Base-by-base conservation (phyloP, 2,113 vertebrate species). In the Nothobranchius kuhntae region DNA sequence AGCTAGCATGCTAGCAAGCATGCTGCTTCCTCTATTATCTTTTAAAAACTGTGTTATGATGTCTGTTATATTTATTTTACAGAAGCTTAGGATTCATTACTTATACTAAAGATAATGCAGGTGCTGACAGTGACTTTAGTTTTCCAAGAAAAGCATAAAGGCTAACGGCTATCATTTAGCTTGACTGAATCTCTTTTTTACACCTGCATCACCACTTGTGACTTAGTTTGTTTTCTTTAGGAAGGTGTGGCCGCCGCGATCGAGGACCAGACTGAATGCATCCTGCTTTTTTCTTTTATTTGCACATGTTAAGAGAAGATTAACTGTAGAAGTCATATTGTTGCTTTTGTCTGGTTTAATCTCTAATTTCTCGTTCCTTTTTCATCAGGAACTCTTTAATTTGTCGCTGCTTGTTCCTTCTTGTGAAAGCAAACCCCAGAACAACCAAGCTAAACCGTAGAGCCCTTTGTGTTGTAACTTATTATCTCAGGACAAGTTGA, bases 361-460 rank as follows among this genome's bases (percentile, higher is more conserved):
- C 65, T 62, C 3, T 36, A 53, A 63, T 13, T 72, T 21, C 21
- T 21, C 21, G 61, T 78, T 85, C 51, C 68, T 42, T 65, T 79
- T 84, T 78, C 71, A 61, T 60, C 45, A 47, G 54, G n/a, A 78
- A 46, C 53, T 57, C 70, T 83, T 76, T 71, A 81, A 86, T 84
- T 81, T 89, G 77, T 83, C 68, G 80, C 72, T 66, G 24, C 30
- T 50, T 61, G 65, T 73, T 70, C 71, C 81, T 77, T 82, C 76
- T 72, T 80, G 71, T 65, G 74, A 82, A 77, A 77, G 13, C 66
- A 62, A 50, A 17, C 1, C 4, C 0, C 13, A 38, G 24, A 13
- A 47, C 15, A 4, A 55, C 58, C 48, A 69, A 47, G 79, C 42
- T 30, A 24, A 75, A 64, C 61, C 66, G 45, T 44, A 46, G 56